Evolutionary conservation across 2,113 vertebrate species (phyloP).

Genomic region (Dascyllus trimaculatus): DNA sequence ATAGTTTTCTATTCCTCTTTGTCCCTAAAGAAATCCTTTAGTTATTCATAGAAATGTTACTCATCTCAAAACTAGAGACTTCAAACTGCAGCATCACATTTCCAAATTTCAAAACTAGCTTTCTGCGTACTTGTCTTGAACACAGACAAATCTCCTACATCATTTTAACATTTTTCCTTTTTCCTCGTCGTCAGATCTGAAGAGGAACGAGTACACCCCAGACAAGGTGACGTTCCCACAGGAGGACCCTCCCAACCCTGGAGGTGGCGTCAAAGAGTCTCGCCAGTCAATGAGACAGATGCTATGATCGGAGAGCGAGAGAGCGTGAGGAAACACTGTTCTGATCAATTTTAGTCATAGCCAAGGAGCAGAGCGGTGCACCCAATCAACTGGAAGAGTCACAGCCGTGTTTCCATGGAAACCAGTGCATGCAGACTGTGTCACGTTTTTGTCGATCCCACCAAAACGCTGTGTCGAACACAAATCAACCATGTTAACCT

Average conservation of each 20-base stretch:
- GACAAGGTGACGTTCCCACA: conserved; percentile 93
- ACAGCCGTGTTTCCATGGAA: conserved; percentile 49
- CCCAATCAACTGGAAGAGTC: conserved; percentile 70
- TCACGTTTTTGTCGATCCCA: conserved; percentile 46
- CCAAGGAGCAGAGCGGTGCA: conserved; percentile 57
- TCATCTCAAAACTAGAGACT: too few relatives aligned
- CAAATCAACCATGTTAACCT: conserved; percentile 56
- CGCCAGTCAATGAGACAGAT: conserved; percentile 91
- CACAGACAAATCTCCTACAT: not conserved
- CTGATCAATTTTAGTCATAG: conserved; percentile 44
- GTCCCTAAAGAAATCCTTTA: too few relatives aligned
- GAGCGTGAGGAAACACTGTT: not conserved
- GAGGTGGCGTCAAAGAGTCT: conserved; percentile 90
- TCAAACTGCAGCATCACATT: too few relatives aligned
- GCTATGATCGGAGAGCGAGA: conserved; percentile 83
- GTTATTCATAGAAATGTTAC: too few relatives aligned
- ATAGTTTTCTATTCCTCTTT: too few relatives aligned
- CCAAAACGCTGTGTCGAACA: conserved; percentile 64
- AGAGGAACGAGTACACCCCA: conserved; percentile 97
- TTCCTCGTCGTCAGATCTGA: conserved; percentile 87
- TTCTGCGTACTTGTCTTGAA: too few relatives aligned
- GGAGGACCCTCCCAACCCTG: conserved; percentile 90
- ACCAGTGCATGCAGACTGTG: conserved; percentile 69
- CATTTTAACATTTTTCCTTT: not conserved
- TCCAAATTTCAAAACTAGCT: too few relatives aligned